phyloP scores from a whole-genome alignment of 2,113 vertebrate genomes.

The Corythoichthys intestinalis region DNA sequence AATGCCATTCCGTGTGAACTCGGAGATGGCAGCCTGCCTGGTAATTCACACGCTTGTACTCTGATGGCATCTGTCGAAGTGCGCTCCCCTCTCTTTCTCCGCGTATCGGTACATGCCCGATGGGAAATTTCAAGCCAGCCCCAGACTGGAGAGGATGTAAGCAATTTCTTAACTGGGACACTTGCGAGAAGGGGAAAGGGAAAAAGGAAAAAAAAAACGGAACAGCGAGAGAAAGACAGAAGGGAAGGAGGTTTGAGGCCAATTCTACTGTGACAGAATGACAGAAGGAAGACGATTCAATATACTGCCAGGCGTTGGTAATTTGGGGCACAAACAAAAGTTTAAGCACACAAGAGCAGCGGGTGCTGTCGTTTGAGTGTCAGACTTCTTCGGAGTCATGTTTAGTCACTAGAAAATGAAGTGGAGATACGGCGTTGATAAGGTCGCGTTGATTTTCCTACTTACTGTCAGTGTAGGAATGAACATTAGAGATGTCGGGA shows the following conservation, averaged over 20 bases:
- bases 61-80: conserved; percentile 82
- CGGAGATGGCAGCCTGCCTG: conserved; percentile 79
- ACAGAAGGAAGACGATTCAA: conserved; percentile 52
- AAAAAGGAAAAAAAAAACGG: conserved; percentile 56
- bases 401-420: too few relatives aligned
- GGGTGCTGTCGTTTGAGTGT: conserved; percentile 14
- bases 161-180: conserved; percentile 80
- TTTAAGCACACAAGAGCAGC: conserved; percentile 25
- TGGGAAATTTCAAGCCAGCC: conserved; percentile 77
- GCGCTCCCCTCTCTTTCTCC: conserved; percentile 60
- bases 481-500: too few relatives aligned
- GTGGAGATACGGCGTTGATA: too few relatives aligned
- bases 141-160: conserved; percentile 76
- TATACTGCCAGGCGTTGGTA: conserved; percentile 50
- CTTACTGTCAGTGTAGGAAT: too few relatives aligned
- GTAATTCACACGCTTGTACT: conserved; percentile 82
- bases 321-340: conserved; percentile 62
- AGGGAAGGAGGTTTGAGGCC: conserved; percentile 56
- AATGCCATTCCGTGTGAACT: conserved; percentile 83
- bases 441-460: too few relatives aligned
- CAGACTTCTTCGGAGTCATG: conserved; percentile 28
- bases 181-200: conserved; percentile 56
- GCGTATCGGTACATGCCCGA: conserved; percentile 80
- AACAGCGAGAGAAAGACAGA: conserved; percentile 14
- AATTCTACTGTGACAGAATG: conserved; percentile 63